phyloP scores from a whole-genome alignment of 2,113 vertebrate species.

The Malaclemys terrapin region DNA sequence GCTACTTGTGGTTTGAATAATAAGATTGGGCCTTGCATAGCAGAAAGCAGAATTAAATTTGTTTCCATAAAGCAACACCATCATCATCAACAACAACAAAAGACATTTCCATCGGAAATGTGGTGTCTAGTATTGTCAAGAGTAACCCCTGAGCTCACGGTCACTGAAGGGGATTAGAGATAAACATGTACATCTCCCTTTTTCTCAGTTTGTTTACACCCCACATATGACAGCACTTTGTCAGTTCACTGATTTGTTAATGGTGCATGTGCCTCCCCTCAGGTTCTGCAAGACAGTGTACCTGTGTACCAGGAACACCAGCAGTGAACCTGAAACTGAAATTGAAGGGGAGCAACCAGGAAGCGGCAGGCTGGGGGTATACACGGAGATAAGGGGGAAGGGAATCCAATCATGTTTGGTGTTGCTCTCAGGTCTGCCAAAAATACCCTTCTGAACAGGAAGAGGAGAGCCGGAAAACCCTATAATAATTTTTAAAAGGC shows the following conservation, averaged over 20 bases:
- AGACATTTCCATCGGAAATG: conserved; percentile 75
- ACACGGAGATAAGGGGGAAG: not conserved
- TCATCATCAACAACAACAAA: conserved; percentile 74
- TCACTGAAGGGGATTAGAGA: conserved; percentile 63
- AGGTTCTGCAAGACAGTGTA: not conserved
- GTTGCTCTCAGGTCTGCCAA: not conserved
- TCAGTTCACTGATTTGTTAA: fast-evolving
- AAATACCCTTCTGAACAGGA: conserved; percentile 8
- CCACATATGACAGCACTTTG: not conserved
- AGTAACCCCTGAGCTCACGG: conserved; percentile 65
- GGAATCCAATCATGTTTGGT: not conserved
- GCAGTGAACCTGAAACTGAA: not conserved
- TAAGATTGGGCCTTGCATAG: conserved; percentile 80
- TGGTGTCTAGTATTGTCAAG: conserved; percentile 60
- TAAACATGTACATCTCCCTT: not conserved
- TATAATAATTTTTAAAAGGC: not conserved
- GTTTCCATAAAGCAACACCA: conserved; percentile 81
- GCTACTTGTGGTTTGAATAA: conserved; percentile 80
- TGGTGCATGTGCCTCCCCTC: fast-evolving
- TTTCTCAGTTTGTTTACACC: not conserved
- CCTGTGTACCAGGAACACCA: not conserved
- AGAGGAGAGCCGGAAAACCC: not conserved
- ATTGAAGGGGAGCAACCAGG: not conserved
- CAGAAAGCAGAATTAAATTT: conserved; percentile 83
- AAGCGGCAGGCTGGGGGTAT: not conserved